Evolutionary conservation across 2,888 invertebrate genomes (phyloP).

Genomic region (Pelosia muscerda): DNA sequence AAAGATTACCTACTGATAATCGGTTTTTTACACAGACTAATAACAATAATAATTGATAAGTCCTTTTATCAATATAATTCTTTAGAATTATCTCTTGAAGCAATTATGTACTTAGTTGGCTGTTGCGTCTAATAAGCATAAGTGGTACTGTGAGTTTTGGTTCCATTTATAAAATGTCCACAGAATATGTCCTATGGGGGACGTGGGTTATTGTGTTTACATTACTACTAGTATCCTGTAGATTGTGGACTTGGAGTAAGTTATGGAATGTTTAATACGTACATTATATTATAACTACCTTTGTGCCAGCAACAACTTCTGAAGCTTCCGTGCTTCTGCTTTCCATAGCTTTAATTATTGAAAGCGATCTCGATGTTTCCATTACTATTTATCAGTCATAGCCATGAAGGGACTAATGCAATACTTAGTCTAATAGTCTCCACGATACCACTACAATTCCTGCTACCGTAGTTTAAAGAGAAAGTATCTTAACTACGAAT

Average conservation of each 20-base stretch:
- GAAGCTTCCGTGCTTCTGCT: neutral
- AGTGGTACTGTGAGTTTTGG: neutral
- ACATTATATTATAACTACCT: neutral
- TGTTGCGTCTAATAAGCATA: neutral
- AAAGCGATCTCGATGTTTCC: too few species aligned
- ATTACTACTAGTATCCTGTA: neutral
- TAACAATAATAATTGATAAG: conserved; percentile 8
- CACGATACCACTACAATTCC: too few species aligned
- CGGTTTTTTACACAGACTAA: neutral
- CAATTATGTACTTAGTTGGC: conserved; percentile 12
- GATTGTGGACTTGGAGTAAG: conserved; percentile 8
- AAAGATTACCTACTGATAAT: conserved; percentile 5
- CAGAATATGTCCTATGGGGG: conserved; percentile 5
- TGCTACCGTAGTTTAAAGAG: too few species aligned
- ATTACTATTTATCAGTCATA: too few species aligned
- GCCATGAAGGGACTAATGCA: too few species aligned
- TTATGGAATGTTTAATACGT: neutral
- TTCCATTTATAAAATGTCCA: conserved; percentile 2
- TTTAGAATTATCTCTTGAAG: conserved; percentile 4
- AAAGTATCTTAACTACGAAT: too few species aligned
- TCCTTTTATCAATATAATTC: conserved; percentile 4
- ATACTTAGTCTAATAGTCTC: too few species aligned
- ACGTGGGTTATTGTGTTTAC: neutral
- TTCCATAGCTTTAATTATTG: neutral
- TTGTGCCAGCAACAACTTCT: neutral